Conservation (phyloP, 2,797 vertebrate species). For the Pterois miles region DNA sequence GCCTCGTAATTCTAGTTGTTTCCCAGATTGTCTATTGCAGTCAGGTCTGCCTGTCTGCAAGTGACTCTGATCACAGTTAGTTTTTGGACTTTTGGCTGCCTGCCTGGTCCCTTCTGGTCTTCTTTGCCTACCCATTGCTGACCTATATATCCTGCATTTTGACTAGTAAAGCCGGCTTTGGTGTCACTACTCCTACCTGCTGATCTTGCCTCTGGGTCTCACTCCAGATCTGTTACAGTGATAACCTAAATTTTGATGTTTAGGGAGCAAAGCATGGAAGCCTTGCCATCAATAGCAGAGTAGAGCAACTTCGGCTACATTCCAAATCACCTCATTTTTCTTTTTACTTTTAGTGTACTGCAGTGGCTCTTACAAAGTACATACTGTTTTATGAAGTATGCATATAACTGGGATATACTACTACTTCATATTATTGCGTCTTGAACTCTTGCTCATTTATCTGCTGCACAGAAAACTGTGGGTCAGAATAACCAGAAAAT, state of each 20-base stretch:
- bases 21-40: neutral
- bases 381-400: too few species aligned
- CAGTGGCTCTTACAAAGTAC: too few species aligned
- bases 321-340: too few species aligned
- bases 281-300: neutral
- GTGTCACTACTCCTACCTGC: slow-evolving; percentile 30
- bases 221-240: slow-evolving; percentile 18
- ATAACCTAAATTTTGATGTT: slow-evolving; percentile 5
- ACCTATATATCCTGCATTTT: slow-evolving; percentile 28
- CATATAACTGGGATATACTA: too few species aligned
- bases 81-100: slow-evolving; percentile 54
- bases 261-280: slow-evolving; percentile 2
- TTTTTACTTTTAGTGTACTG: too few species aligned
- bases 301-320: neutral
- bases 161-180: slow-evolving; percentile 27
- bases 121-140: slow-evolving; percentile 55
- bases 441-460: too few species aligned
- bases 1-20: neutral
- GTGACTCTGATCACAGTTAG: slow-evolving; percentile 44
- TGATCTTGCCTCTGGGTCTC: slow-evolving; percentile 29
- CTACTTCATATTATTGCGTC: too few species aligned
- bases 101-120: slow-evolving; percentile 48
- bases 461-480: too few species aligned
- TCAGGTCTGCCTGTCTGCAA: neutral
- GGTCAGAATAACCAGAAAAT: too few species aligned